Percentiles rank a stretch among this genome's conserved stretches.
These are phyloP conservation scores for Dasyprocta punctata DNA, from an alignment of 2,113 vertebrate genomes.

Conservation along the genomic window DNA sequence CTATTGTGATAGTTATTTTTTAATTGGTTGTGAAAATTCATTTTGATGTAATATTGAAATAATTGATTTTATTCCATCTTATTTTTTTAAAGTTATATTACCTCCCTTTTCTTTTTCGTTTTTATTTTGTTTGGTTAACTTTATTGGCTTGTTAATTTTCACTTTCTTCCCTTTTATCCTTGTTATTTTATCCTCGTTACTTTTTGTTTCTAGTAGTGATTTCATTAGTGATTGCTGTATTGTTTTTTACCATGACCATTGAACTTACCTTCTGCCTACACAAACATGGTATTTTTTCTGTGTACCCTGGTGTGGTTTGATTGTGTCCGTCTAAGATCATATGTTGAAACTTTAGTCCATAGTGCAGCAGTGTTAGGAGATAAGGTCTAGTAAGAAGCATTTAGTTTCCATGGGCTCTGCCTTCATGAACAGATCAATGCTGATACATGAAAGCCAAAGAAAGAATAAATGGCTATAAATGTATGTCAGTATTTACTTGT, in stretches of 20 bases:
- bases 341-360: not conserved
- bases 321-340: not conserved
- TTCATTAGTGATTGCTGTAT: not conserved
- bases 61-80: conserved; percentile 1
- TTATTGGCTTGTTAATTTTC: conserved; percentile 14
- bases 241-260: not conserved
- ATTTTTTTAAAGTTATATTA: not conserved
- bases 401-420: not conserved
- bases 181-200: not conserved
- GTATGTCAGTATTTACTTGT: not conserved
- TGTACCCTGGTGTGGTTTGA: not conserved
- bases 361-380: not conserved
- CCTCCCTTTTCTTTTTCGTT: not conserved
- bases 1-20: not conserved
- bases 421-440: not conserved
- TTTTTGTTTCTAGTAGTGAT: not conserved
- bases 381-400: not conserved
- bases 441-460: not conserved
- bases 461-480: not conserved
- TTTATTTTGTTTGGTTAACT: not conserved
- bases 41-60: conserved; percentile 17
- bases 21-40: not conserved
- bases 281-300: not conserved
- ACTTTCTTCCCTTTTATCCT: not conserved
- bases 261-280: not conserved